phyloP scores from a whole-genome alignment of 2,797 vertebrate species.

The Apogon talboti region DNA sequence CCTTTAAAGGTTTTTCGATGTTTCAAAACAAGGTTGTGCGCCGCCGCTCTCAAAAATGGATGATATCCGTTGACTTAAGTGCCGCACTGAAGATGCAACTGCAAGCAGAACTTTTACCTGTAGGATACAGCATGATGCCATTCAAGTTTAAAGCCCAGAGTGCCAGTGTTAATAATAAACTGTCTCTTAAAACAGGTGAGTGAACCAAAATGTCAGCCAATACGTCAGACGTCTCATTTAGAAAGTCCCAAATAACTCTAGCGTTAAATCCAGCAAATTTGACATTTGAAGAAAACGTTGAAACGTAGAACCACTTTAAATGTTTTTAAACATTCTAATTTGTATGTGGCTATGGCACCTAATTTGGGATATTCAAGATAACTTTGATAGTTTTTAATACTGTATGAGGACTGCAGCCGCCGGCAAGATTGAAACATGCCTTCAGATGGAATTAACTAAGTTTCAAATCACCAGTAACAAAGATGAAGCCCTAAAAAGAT shows the following conservation, averaged over 20 bases:
- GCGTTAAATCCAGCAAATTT: not conserved
- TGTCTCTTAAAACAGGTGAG: conserved; percentile 25
- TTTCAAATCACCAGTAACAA: conserved; percentile 60
- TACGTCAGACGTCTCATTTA: conserved; percentile 13
- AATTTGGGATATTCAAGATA: conserved; percentile 42
- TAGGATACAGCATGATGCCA: conserved; percentile 2
- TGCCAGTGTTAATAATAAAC: conserved; percentile 39
- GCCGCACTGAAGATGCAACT: conserved; percentile 51
- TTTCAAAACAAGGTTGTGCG: conserved; percentile 32
- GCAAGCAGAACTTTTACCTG: conserved; percentile 47
- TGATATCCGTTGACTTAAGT: conserved; percentile 50
- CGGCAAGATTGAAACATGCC: conserved; percentile 52
- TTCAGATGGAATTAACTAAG: conserved; percentile 68
- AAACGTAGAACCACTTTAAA: not conserved
- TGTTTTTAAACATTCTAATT: not conserved
- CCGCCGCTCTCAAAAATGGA: conserved; percentile 53
- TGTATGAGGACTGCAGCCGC: conserved; percentile 30
- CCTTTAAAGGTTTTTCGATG: conserved; percentile 58
- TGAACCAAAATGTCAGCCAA: conserved; percentile 25
- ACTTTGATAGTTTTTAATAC: conserved; percentile 48
- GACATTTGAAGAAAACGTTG: not conserved
- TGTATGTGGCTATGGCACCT: conserved; percentile 8
- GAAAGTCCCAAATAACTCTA: not conserved
- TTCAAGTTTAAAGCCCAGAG: conserved; percentile 31
- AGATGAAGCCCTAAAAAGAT: conserved; percentile 59